Evolutionary conservation across 2,888 invertebrate genomes (phyloP).

Genomic region (Epirrhoe tristata): DNA sequence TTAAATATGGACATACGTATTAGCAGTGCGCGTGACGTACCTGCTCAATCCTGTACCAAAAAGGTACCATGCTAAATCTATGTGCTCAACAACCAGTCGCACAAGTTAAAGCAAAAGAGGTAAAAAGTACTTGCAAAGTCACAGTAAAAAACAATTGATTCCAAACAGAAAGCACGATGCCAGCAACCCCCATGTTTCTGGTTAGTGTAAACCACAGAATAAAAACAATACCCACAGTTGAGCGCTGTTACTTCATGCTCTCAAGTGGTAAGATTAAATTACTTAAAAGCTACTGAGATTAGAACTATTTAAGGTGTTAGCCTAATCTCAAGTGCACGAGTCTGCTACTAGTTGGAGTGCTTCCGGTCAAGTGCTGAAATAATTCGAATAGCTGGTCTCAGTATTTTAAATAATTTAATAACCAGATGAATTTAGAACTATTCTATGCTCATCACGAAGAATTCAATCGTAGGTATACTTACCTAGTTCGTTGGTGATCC

Average conservation of each 20-base stretch:
- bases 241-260: conserved; percentile 48
- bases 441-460: too few species aligned
- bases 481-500: too few species aligned
- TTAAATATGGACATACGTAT: too few species aligned
- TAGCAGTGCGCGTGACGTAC: too few species aligned
- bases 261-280: conserved; percentile 78
- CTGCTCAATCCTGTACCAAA: too few species aligned
- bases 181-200: conserved; percentile 40
- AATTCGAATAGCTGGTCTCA: conserved; percentile 8
- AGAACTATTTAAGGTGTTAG: conserved; percentile 78
- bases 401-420: background rate
- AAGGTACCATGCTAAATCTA: too few species aligned
- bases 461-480: too few species aligned
- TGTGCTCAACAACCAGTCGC: too few species aligned
- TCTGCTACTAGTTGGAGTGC: conserved; percentile 63
- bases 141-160: conserved; percentile 6
- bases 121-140: too few species aligned
- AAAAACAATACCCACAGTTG: conserved; percentile 30
- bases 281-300: conserved; percentile 61
- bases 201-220: conserved; percentile 39
- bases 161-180: conserved; percentile 11
- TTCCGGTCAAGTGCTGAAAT: conserved; percentile 59
- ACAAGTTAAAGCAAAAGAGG: too few species aligned
- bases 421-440: background rate
- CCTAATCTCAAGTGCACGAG: conserved; percentile 70